Percentiles rank a stretch among this genome's conserved stretches.
Conservation (phyloP, 2,888 invertebrate genomes). For the Euplagia quadripunctaria region DNA sequence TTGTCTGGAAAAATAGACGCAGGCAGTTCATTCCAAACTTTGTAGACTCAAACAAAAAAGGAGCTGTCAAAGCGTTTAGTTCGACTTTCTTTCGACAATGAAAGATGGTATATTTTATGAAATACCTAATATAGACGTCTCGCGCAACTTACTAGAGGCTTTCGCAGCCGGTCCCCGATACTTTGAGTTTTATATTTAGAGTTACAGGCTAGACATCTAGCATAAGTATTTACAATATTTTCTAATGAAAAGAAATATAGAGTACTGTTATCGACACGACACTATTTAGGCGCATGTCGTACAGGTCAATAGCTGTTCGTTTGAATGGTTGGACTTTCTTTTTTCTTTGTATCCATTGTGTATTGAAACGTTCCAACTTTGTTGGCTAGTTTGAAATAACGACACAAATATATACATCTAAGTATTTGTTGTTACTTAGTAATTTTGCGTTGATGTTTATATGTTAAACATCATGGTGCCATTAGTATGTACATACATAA, state of each 20-base stretch:
- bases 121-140: no score
- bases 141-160: no score
- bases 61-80: no score
- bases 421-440: neutral
- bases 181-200: conserved; percentile 3
- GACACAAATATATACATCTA: neutral
- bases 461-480: neutral
- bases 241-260: conserved; percentile 13
- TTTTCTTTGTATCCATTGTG: conserved; percentile 44
- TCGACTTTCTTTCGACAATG: no score
- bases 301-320: conserved; percentile 44
- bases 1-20: no score
- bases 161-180: no score
- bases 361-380: conserved; percentile 37
- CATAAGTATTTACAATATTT: conserved; percentile 4
- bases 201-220: conserved; percentile 7
- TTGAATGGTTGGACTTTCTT: conserved; percentile 56
- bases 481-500: neutral
- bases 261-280: conserved; percentile 16
- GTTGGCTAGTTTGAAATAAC: conserved; percentile 17
- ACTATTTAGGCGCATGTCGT: conserved; percentile 17
- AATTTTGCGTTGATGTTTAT: neutral
- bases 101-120: no score
- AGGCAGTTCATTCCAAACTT: no score
- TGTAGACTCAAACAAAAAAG: no score